Conservation (phyloP, 53 echinoderm and acorn worm genomes). For the Hippasteria phrygiana region DNA sequence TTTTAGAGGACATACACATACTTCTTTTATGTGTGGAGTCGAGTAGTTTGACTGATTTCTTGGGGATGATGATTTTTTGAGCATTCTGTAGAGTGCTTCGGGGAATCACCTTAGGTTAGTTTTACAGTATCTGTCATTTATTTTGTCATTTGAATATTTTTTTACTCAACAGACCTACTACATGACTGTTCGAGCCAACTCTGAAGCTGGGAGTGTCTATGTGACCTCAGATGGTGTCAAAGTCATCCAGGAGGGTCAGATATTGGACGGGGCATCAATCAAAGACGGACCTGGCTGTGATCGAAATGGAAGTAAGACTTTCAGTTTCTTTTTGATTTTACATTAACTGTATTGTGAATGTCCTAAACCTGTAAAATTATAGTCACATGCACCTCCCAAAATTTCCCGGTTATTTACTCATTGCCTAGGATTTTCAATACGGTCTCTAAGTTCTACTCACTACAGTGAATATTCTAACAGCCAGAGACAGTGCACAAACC, state of each 20-base stretch:
- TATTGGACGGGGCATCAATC: conserved; percentile 13
- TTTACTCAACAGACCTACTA: conserved; percentile 39
- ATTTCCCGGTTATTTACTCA: too few relatives aligned
- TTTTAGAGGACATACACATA: neutral
- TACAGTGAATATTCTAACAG: too few relatives aligned
- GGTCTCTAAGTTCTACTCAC: too few relatives aligned
- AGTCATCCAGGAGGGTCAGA: conserved; percentile 36
- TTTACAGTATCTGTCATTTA: neutral
- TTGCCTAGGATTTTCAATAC: too few relatives aligned
- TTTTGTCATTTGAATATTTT: neutral
- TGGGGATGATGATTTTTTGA: too few relatives aligned
- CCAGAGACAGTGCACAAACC: too few relatives aligned
- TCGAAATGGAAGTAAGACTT: conserved; percentile 18
- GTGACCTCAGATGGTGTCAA: conserved; percentile 54
- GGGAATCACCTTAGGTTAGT: too few relatives aligned
- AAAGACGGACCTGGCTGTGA: conserved; percentile 60
- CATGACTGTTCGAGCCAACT: conserved; percentile 50
- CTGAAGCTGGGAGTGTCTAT: conserved; percentile 50
- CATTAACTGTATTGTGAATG: too few relatives aligned
- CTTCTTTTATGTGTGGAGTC: neutral
- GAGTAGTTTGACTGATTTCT: too few relatives aligned
- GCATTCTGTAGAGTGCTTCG: too few relatives aligned
- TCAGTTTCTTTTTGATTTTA: neutral
- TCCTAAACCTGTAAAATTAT: too few relatives aligned
- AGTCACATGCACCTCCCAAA: too few relatives aligned